A percentile compares a stretch with the other conserved stretches of the same genome.
These are phyloP conservation scores for Orussus abietinus DNA, from an alignment of 1,140 invertebrate genomes.

Conservation along the genomic window DNA sequence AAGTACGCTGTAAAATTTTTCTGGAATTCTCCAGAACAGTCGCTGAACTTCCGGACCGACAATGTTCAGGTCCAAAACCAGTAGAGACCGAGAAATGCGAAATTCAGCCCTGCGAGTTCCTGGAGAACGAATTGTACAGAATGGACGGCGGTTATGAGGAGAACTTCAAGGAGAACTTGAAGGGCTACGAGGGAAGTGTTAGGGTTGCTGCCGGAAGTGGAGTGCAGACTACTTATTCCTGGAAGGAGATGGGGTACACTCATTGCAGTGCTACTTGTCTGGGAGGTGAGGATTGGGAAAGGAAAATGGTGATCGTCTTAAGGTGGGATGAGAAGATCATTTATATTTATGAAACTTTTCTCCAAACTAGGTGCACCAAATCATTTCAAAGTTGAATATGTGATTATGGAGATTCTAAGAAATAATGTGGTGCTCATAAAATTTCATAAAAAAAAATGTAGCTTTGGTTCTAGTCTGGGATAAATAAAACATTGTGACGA, in stretches of 20 bases:
- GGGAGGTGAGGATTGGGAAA: constrained; percentile 61
- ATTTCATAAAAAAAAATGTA: too few relatives aligned
- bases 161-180: constrained; percentile 58
- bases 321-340: too few relatives aligned
- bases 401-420: too few relatives aligned
- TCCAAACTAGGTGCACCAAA: not conserved
- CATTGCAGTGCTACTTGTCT: constrained; percentile 92
- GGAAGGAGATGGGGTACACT: constrained; percentile 81
- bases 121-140: constrained; percentile 45
- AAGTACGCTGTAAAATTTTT: constrained; percentile 90
- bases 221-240: constrained; percentile 68
- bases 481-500: too few relatives aligned
- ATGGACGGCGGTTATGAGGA: constrained; percentile 53
- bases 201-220: constrained; percentile 56
- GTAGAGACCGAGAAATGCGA: constrained; percentile 73
- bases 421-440: too few relatives aligned
- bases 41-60: constrained; percentile 79
- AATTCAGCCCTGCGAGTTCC: constrained; percentile 63
- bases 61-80: constrained; percentile 83
- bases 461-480: too few relatives aligned
- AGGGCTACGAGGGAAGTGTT: constrained; percentile 50
- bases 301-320: too few relatives aligned
- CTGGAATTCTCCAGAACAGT: constrained; percentile 85
- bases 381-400: constrained; percentile 2
- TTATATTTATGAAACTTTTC: constrained; percentile 4